phyloP scores from a whole-genome alignment of 2,113 vertebrate species.

The Callipepla squamata region DNA sequence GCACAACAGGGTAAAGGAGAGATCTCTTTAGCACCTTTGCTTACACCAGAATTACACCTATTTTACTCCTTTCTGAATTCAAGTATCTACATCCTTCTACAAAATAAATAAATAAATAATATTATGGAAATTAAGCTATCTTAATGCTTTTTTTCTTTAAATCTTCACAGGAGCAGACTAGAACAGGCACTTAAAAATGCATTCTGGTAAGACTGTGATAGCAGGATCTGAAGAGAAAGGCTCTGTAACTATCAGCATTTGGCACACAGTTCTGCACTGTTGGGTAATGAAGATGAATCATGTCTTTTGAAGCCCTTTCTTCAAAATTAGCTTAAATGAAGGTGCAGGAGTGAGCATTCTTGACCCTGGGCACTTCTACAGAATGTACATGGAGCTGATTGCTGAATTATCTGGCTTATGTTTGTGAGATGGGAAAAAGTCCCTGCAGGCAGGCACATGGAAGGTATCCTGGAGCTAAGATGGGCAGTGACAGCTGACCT shows the following conservation, averaged over 20 bases:
- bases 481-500: neutral
- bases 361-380: neutral
- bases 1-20: neutral
- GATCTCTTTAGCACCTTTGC: neutral
- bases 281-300: neutral
- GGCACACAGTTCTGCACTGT: neutral
- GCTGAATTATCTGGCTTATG: neutral
- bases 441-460: neutral
- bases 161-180: neutral
- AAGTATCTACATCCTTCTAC: neutral
- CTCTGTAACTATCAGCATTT: neutral
- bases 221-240: neutral
- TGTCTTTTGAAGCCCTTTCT: neutral
- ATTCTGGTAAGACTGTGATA: neutral
- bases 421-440: neutral
- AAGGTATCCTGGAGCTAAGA: rapidly evolving
- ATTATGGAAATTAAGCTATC: neutral
- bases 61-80: neutral
- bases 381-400: neutral
- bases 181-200: neutral
- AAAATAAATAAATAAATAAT: no score
- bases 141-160: neutral
- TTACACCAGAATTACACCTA: neutral
- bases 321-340: conserved; percentile 12
- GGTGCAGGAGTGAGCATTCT: neutral